Conservation (phyloP, 2,888 invertebrate species). For the Antheraea assamensis region DNA sequence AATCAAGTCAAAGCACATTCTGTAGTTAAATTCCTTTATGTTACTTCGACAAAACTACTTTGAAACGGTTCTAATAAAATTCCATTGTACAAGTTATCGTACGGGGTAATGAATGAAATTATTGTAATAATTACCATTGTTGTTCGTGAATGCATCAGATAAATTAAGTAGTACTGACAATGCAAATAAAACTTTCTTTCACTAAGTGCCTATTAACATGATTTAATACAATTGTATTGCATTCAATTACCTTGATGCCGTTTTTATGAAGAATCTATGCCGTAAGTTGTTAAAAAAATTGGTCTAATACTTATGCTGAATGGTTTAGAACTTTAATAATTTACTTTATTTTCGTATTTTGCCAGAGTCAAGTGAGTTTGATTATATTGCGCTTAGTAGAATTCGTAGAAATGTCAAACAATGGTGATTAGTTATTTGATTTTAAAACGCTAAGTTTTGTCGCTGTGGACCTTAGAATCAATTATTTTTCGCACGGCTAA, state of each 20-base stretch:
- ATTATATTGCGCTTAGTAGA: background rate
- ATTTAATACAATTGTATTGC: background rate
- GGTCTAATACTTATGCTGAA: too few species aligned
- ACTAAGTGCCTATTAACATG: conserved; percentile 1
- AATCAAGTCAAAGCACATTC: conserved; percentile 31
- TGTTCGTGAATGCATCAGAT: conserved; percentile 17
- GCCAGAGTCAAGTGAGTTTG: background rate
- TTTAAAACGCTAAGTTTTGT: too few species aligned
- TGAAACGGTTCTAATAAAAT: conserved; percentile 38
- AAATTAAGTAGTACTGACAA: conserved; percentile 13
- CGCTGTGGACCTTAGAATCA: too few species aligned
- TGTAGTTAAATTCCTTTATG: conserved; percentile 7
- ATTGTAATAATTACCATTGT: conserved; percentile 27
- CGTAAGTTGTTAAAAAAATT: background rate
- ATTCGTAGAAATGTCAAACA: too few species aligned
- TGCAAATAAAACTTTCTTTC: conserved; percentile 9
- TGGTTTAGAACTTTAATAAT: background rate
- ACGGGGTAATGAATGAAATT: conserved; percentile 55
- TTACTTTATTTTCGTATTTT: background rate
- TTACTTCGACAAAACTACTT: conserved; percentile 27
- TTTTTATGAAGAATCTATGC: conserved; percentile 11
- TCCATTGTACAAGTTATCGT: conserved; percentile 48
- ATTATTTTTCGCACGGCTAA: too few species aligned
- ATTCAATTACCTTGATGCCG: background rate
- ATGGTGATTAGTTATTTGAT: too few species aligned